Conservation (phyloP, 53 echinoderm and acorn worm genomes). For the Astropecten irregularis region DNA sequence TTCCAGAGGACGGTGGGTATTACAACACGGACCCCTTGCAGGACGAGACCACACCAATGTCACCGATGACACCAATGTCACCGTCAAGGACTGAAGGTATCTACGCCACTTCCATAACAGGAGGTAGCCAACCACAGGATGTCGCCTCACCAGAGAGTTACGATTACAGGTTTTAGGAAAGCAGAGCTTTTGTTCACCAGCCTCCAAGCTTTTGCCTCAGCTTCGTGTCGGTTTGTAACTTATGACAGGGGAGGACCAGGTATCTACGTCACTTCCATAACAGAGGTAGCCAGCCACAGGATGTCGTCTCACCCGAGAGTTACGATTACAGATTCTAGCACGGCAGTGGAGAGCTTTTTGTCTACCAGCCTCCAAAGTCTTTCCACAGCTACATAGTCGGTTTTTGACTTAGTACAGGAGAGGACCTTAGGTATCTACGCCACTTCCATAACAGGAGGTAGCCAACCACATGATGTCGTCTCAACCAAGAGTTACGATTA, state of each 20-base stretch:
- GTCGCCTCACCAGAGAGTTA: background rate
- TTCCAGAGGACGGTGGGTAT: conserved; percentile 16
- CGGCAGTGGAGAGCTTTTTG: no score
- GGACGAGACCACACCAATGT: background rate
- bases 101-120: background rate
- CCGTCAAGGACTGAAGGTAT: background rate
- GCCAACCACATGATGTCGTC: background rate
- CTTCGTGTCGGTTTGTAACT: no score
- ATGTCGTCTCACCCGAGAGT: background rate
- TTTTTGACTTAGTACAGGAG: no score
- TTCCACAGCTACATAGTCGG: no score
- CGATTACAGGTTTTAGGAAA: background rate
- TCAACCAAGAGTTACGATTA: background rate
- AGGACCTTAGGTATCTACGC: background rate
- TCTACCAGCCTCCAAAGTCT: no score
- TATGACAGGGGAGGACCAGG: no score
- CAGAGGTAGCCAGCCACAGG: no score
- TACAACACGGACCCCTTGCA: background rate
- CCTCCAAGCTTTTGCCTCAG: no score
- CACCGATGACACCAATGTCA: no score
- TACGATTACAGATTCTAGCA: background rate
- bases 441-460: background rate
- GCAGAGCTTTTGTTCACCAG: no score
- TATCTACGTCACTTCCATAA: background rate
- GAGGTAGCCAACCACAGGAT: no score